Base-by-base conservation (phyloP, 2,888 invertebrate species). In the Nomada ferruginata region DNA sequence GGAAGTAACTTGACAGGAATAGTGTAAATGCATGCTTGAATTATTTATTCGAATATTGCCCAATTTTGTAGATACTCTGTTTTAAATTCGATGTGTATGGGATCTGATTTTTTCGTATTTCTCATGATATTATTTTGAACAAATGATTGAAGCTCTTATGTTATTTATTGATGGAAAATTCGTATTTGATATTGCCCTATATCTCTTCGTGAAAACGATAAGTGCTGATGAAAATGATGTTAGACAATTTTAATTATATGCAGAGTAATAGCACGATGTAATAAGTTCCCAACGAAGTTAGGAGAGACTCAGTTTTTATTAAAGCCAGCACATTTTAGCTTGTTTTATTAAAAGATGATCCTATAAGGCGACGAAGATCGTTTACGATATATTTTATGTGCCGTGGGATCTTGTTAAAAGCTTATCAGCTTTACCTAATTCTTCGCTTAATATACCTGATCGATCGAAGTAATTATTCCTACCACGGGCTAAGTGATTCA, bases 401-500 rank as follows among this genome's bases (percentile, higher is more conserved):
- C 26, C 61, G 11, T 20, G 29, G 66, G 72, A 78, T 78, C 79
- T 71, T 63, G 72, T 80, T 80, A 78, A 72, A 72, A 80, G 42
- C 79, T 80, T 80, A 78, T 80, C 72, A 72, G 72, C 72, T 78
- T 78, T 55, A n/a, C 52, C 47, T 80, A 66, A 70, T 79, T 65
- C 60, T 71, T 70, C 53, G 36, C 52, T 79, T 71, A 77, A 79
- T 77, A 55, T 50, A 79, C 64, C 18, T 42, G 60, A 70, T 77
- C 77, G 77, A 71, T 77, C 77, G 20, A 26, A 47, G 64, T 61
- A 71, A 29, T 64, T 71, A 71, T 50, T 71, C 13, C 60, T 15
- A 63, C 50, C 9, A 18, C 26, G 26, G n/a, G 55, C 10, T 72
- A 80, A 72, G 13, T 57, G 53, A 47, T 57, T 72, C 55, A 3